Evolutionary conservation across 2,113 vertebrate genomes (phyloP), one percentile per base, ranked within the genome.

Genomic region (Amphiprion ocellaris): DNA sequence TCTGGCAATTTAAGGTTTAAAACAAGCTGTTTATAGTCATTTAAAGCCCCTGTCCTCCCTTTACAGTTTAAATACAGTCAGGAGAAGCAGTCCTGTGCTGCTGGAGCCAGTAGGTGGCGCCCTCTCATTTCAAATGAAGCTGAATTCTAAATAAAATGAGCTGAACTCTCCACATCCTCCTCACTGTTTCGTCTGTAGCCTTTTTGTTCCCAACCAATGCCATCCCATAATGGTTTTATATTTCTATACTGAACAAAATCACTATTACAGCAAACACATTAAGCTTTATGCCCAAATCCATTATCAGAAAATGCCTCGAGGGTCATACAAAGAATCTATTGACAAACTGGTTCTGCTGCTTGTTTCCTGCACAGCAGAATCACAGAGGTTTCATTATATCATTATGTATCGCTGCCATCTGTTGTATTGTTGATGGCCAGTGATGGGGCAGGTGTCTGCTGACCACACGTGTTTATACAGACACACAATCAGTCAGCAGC

Each of bases 321-420:
- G 23, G 49, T 50, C 68, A 73, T 3, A 91, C 77, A 86, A 87
- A 83, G 49, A 88, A 75, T 77, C 74, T 62, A 66, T 79, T 69
- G 74, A 79, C 60, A 81, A 74, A 87, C 60, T 64, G 53, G 69
- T 77, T 80, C 8, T 66, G 53, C 77, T 59, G 79, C 69, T 76
- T 49, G 61, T 69, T 54, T 69, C 68, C 24, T 70, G 56, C 55
- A 56, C 47, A 41, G 39, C 37, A 56, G n/a, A 77, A 76, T 74
- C 73, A 62, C 64, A 30, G 69, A 83, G 50, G 55, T 80, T 88
- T 83, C 69, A 87, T 89, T 74, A 53, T 86, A 66, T 81, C 74
- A 84, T 69, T 77, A 83, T 84, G 81, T 61, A 50, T 80, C 37
- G 1, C 77, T 71, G 77, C 90, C 90, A 91, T 85, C 90, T 92